Evolutionary conservation across 2,888 invertebrate species (phyloP).

Genomic region (Trichopria drosophilae): DNA sequence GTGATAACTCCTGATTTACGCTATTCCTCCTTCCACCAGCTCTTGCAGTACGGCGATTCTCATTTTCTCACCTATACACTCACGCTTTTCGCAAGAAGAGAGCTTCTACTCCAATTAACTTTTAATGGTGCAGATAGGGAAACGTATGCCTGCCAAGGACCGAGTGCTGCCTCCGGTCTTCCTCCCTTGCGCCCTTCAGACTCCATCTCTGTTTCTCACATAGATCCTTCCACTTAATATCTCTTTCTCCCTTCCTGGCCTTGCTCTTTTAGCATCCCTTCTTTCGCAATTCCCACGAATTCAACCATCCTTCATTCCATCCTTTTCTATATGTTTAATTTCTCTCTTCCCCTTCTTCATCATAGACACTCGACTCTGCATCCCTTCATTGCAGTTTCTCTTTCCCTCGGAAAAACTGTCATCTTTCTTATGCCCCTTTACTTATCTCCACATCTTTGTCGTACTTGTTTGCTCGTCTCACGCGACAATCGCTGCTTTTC

Average conservation of each 20-base stretch:
- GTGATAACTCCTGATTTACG: slow-evolving; percentile 53
- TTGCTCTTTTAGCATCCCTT: slow-evolving; percentile 27
- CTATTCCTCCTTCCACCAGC: slow-evolving; percentile 39
- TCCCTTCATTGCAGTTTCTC: slow-evolving; percentile 34
- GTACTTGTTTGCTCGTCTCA: too few species aligned
- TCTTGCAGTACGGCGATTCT: slow-evolving; percentile 33
- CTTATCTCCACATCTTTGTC: too few species aligned
- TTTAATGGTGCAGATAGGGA: slow-evolving; percentile 52
- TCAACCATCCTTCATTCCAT: too few species aligned
- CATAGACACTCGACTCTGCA: too few species aligned
- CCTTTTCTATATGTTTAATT: too few species aligned
- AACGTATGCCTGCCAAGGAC: slow-evolving; percentile 47
- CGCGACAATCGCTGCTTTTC: too few species aligned
- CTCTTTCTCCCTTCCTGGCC: slow-evolving; percentile 24
- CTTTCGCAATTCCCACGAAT: slow-evolving; percentile 35
- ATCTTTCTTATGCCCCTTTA: too few species aligned
- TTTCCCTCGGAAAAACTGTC: too few species aligned
- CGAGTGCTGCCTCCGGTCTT: slow-evolving; percentile 27
- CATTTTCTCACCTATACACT: slow-evolving; percentile 37
- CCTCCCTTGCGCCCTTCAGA: slow-evolving; percentile 27
- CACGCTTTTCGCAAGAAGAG: slow-evolving; percentile 36
- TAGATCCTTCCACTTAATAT: slow-evolving; percentile 25
- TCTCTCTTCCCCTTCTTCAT: too few species aligned
- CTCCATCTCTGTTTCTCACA: slow-evolving; percentile 28
- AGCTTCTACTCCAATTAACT: slow-evolving; percentile 53